A percentile compares a stretch with the other conserved stretches of the same genome.
phyloP scores from a whole-genome alignment of 2,113 vertebrate species.

The Sinocyclocheilus grahami region DNA sequence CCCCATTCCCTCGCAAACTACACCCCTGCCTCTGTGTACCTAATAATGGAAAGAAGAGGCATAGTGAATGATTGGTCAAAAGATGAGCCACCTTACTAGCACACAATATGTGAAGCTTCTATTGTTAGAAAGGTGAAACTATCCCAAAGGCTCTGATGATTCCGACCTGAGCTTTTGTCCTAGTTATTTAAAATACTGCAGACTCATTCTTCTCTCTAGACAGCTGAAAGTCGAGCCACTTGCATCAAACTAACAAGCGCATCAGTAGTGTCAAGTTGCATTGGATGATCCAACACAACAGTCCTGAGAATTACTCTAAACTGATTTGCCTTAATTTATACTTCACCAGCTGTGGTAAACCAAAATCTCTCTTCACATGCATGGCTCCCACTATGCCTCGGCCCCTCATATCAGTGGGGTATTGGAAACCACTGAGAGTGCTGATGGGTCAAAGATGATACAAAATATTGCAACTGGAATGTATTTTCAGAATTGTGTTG shows the following conservation, averaged over 20 bases:
- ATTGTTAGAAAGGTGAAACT: slow-evolving; percentile 25
- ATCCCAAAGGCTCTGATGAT: slow-evolving; percentile 5
- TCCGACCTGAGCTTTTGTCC: slow-evolving; percentile 8
- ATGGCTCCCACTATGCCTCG: slow-evolving; percentile 1
- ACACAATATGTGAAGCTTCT: not conserved
- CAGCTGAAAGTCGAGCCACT: slow-evolving; percentile 34
- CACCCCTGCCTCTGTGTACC: not conserved
- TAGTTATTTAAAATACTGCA: slow-evolving; percentile 6
- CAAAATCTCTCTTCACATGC: slow-evolving; percentile 41
- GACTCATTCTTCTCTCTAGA: slow-evolving; percentile 6
- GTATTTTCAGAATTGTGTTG: slow-evolving; percentile 1
- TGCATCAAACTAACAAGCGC: slow-evolving; percentile 44
- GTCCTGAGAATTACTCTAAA: slow-evolving; percentile 50
- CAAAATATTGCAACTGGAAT: slow-evolving; percentile 15
- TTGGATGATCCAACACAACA: slow-evolving; percentile 52
- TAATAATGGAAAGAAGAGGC: slow-evolving; percentile 21
- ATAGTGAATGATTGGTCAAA: not conserved
- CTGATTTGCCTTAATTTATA: slow-evolving; percentile 47
- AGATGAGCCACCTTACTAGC: not conserved
- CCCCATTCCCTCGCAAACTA: too few species aligned
- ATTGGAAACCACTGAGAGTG: slow-evolving; percentile 23
- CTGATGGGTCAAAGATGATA: slow-evolving; percentile 40
- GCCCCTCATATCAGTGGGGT: slow-evolving; percentile 30
- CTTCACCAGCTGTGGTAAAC: slow-evolving; percentile 40
- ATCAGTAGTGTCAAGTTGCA: slow-evolving; percentile 47